phyloP scores from a whole-genome alignment of 2,797 vertebrate species.

The Capromys pilorides region DNA sequence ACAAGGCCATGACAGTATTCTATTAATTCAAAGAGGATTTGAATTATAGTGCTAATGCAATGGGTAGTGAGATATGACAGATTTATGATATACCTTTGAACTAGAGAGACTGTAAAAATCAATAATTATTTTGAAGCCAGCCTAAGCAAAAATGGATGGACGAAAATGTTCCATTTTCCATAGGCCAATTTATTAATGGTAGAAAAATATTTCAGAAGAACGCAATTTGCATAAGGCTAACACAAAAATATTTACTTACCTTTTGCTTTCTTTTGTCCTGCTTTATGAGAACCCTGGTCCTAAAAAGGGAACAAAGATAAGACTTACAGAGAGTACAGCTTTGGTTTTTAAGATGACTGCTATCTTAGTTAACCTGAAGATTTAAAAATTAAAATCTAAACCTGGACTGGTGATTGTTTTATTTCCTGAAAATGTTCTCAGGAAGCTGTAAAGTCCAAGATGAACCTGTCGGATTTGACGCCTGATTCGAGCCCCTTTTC shows the following conservation, averaged over 20 bases:
- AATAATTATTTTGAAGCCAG: conserved; percentile 13
- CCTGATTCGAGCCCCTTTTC: not conserved
- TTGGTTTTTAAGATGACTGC: conserved; percentile 25
- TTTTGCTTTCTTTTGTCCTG: conserved; percentile 86
- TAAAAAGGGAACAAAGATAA: conserved; percentile 65
- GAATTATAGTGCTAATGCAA: not conserved
- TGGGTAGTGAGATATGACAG: not conserved
- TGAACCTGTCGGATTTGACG: not conserved
- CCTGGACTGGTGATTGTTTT: not conserved
- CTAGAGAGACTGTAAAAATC: conserved; percentile 6
- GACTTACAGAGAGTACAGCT: conserved; percentile 26
- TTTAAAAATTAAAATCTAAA: conserved; percentile 55
- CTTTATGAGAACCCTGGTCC: conserved; percentile 83
- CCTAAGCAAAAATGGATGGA: not conserved
- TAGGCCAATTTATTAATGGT: not conserved
- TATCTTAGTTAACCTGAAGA: conserved; percentile 19
- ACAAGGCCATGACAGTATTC: not conserved
- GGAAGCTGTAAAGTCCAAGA: not conserved
- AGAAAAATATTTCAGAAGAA: not conserved
- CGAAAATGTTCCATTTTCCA: not conserved
- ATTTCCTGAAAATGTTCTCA: conserved; percentile 32
- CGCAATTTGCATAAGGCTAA: conserved; percentile 24
- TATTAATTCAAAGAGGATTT: not conserved
- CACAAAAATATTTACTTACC: conserved; percentile 76
- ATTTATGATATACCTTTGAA: conserved; percentile 6